phyloP scores from a whole-genome alignment of 2,113 vertebrate species.

The Macaca fascicularis region DNA sequence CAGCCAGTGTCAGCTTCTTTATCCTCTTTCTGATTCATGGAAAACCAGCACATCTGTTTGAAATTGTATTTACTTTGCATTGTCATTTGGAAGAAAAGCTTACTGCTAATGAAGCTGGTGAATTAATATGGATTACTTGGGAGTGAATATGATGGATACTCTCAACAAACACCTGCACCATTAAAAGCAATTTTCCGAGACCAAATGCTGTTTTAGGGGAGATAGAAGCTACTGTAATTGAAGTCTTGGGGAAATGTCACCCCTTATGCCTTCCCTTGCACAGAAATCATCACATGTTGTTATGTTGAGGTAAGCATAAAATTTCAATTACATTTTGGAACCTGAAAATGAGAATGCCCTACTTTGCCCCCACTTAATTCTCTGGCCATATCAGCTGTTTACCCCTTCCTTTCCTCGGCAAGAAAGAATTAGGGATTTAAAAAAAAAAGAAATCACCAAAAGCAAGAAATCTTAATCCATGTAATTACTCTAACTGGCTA shows the following conservation, averaged over 20 bases:
- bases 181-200: constrained; percentile 73
- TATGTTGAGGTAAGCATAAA: constrained; percentile 72
- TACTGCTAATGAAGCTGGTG: constrained; percentile 66
- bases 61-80: constrained; percentile 67
- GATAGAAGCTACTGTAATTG: constrained; percentile 72
- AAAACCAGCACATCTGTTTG: constrained; percentile 67
- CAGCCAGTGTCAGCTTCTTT: not conserved
- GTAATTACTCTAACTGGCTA: constrained; percentile 79
- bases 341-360: constrained; percentile 71
- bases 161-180: constrained; percentile 71
- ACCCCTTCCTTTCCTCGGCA: constrained; percentile 53
- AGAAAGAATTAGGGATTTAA: constrained; percentile 62
- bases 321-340: constrained; percentile 73
- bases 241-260: constrained; percentile 64
- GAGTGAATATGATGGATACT: constrained; percentile 66
- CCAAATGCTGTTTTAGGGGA: constrained; percentile 74
- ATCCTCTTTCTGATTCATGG: constrained; percentile 16
- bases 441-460: constrained; percentile 50
- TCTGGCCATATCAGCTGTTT: constrained; percentile 60
- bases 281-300: constrained; percentile 68
- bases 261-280: constrained; percentile 62
- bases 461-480: constrained; percentile 74
- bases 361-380: constrained; percentile 66
- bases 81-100: constrained; percentile 63
- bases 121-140: constrained; percentile 73